phyloP scores from a whole-genome alignment of 2,888 invertebrate genomes.

The Stegana nigrithorax region DNA sequence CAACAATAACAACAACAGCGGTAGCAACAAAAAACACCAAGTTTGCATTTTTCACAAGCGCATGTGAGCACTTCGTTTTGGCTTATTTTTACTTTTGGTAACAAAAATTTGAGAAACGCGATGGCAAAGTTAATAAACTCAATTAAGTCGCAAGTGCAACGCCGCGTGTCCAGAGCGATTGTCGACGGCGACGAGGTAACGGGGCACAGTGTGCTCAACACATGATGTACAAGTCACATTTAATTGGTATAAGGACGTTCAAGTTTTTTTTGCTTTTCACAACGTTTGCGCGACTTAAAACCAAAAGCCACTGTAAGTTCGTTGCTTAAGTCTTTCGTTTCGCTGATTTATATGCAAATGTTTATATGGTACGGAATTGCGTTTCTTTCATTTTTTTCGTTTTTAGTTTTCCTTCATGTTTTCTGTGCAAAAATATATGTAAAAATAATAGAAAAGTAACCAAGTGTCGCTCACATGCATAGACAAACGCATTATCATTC shows the following conservation, averaged over 20 bases:
- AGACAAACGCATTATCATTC: slow-evolving; percentile 58
- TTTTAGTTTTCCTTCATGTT: no score
- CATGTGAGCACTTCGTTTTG: slow-evolving; percentile 30
- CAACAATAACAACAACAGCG: slow-evolving; percentile 34
- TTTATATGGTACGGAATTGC: background rate
- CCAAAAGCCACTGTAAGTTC: slow-evolving; percentile 12
- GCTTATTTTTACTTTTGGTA: slow-evolving; percentile 15
- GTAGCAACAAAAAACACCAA: slow-evolving; percentile 36
- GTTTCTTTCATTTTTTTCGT: background rate
- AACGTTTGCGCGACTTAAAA: no score
- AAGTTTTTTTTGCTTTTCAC: no score
- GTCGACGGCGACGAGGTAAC: background rate
- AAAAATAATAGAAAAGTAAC: slow-evolving; percentile 10
- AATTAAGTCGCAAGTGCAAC: slow-evolving; percentile 50
- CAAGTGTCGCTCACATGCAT: slow-evolving; percentile 14
- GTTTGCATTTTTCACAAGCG: slow-evolving; percentile 47
- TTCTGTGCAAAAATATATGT: background rate
- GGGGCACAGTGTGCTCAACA: slow-evolving; percentile 7
- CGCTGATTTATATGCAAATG: slow-evolving; percentile 35
- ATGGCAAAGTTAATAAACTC: slow-evolving; percentile 50
- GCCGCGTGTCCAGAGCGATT: slow-evolving; percentile 40
- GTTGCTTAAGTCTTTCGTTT: slow-evolving; percentile 31
- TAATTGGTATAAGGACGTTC: slow-evolving; percentile 42
- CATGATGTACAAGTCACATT: slow-evolving; percentile 43
- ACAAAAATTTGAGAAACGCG: slow-evolving; percentile 23